Evolutionary conservation across 2,797 vertebrate genomes (phyloP), one percentile per base, ranked within the genome.

Genomic region (Thunnus albacares): DNA sequence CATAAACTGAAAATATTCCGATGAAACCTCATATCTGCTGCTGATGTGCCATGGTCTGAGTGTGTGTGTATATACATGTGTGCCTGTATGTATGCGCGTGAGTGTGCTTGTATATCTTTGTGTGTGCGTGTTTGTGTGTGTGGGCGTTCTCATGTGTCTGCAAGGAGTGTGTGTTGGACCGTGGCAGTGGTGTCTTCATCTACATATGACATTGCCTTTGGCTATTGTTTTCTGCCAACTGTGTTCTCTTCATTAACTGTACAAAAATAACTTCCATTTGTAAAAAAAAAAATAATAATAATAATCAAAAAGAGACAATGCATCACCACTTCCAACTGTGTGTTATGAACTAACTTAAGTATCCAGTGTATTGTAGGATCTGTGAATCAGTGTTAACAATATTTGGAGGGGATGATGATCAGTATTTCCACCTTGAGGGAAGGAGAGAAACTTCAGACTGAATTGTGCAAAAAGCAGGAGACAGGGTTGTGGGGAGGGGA

Each of bases 321-420:
- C 87, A 82, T 87, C 84, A 74, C 81, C 86, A 87, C 86, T 86
- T 87, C 88, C 87, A 88, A 77, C 77, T 93, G 77, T 90, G 75
- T 93, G 88, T 94, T 90, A 82, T 88, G 52, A 89, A 85, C 86
- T 89, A 91, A 91, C 84, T 82, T 89, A 89, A 92, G 73, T 94
- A 90, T 94, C 85, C 82, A 73, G 77, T 93, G 91, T 94, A 88
- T 89, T 89, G 88, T 93, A 84, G 81, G 83, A 88, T 92, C 84
- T 92, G 90, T 94, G 83, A 92, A 88, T 92, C 85, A 90, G 88
- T 94, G 90, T 93, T 91, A 91, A 87, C 71, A 75, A 80, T 84
- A 73, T 75, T 90, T 72, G 72, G 77, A 75, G 75, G 77, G 84
- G 70, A 67, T 75, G 75, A 83, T 70, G 74, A 85, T 83, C 75